Evolutionary conservation across 2,888 invertebrate species (phyloP).

Genomic region (Plebejus melissa): DNA sequence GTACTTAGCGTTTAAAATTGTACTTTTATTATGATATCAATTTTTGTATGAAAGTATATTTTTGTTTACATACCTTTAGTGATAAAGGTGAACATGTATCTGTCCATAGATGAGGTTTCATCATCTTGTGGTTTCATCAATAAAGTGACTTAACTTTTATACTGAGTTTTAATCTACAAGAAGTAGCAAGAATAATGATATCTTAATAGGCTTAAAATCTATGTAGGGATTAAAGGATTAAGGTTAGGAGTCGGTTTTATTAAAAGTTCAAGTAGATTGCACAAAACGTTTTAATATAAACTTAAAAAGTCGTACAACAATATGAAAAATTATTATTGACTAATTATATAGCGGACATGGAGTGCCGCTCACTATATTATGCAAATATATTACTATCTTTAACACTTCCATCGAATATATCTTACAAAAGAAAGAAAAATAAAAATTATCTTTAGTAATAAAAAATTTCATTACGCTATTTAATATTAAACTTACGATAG

Average conservation of each 20-base stretch:
- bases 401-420: conserved; percentile 79
- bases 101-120: conserved; percentile 73
- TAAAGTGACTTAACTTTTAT: conserved; percentile 71
- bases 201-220: no score
- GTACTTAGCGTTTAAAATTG: neutral
- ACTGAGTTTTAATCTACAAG: conserved; percentile 37
- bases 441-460: conserved; percentile 76
- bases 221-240: neutral
- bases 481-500: conserved; percentile 76
- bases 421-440: conserved; percentile 78
- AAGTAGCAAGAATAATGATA: no score
- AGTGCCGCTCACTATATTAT: conserved; percentile 83
- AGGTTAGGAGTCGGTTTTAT: neutral
- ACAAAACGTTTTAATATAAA: conserved; percentile 92
- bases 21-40: conserved; percentile 11
- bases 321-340: conserved; percentile 91
- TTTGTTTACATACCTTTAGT: neutral
- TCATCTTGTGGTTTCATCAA: conserved; percentile 73
- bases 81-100: conserved; percentile 32
- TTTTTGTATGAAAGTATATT: neutral
- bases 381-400: conserved; percentile 81
- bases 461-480: conserved; percentile 77
- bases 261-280: conserved; percentile 79
- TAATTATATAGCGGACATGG: conserved; percentile 84
- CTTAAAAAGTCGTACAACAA: conserved; percentile 92